Conservation (phyloP, 2,113 vertebrate species). For the Pagrus major region DNA sequence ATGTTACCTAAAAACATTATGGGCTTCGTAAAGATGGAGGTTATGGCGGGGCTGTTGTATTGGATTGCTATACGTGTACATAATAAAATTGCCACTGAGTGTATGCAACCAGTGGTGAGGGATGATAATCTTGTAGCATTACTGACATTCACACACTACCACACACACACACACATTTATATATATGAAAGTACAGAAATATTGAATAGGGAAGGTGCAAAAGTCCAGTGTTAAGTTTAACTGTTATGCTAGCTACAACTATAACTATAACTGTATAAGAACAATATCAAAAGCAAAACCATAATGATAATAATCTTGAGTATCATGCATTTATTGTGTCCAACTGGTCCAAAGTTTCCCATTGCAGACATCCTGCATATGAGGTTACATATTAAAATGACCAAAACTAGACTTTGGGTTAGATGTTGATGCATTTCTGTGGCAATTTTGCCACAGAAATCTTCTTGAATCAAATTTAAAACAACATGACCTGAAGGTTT, state of each 20-base stretch:
- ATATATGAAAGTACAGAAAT: too few species aligned
- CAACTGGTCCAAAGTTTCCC: slow-evolving; percentile 6
- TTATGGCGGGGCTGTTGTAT: too few species aligned
- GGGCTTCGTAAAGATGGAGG: not conserved
- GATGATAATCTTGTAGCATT: too few species aligned
- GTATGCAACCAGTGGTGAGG: too few species aligned
- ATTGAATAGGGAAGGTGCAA: too few species aligned
- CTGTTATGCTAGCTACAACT: too few species aligned
- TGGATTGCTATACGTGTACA: not conserved
- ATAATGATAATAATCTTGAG: not conserved
- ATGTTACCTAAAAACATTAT: not conserved
- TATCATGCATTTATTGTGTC: not conserved
- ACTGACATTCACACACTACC: too few species aligned
- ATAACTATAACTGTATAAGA: too few species aligned
- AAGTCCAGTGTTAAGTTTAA: too few species aligned
- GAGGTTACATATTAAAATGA: slow-evolving; percentile 22
- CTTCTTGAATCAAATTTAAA: slow-evolving; percentile 4
- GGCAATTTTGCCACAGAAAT: not conserved
- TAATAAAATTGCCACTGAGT: not conserved
- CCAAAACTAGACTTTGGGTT: not conserved
- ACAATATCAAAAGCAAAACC: not conserved
- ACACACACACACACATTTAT: too few species aligned
- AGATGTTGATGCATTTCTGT: not conserved
- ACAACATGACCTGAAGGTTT: slow-evolving; percentile 29
- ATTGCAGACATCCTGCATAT: not conserved